Conservation (phyloP, 2,888 invertebrate genomes). For the Zygothrica quintamaculata region DNA sequence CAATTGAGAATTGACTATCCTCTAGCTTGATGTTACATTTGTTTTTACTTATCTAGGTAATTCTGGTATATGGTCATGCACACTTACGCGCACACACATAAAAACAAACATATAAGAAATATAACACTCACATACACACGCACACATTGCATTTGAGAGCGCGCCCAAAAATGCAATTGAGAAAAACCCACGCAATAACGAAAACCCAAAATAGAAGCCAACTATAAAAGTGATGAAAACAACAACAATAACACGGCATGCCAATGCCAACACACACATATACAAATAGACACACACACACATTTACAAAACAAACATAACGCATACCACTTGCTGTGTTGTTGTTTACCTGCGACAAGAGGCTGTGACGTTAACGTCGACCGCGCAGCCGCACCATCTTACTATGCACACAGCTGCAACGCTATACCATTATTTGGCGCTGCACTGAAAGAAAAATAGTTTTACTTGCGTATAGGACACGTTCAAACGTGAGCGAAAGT, state of each 20-base stretch:
- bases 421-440: constrained; percentile 47
- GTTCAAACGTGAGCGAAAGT: too few species aligned
- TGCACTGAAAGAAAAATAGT: constrained; percentile 35
- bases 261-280: constrained; percentile 65
- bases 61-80: constrained; percentile 56
- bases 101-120: neutral
- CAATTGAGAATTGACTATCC: constrained; percentile 55
- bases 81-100: constrained; percentile 17
- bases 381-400: constrained; percentile 69
- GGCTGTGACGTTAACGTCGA: constrained; percentile 27
- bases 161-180: constrained; percentile 76
- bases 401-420: constrained; percentile 38
- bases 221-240: constrained; percentile 60
- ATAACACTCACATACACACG: constrained; percentile 7
- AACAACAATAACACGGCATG: constrained; percentile 61
- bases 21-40: constrained; percentile 32
- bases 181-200: constrained; percentile 74
- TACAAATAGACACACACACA: constrained; percentile 5
- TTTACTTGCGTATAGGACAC: too few species aligned
- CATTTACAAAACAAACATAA: constrained; percentile 1
- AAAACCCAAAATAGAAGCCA: constrained; percentile 76
- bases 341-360: constrained; percentile 52
- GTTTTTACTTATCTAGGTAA: constrained; percentile 56
- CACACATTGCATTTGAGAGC: constrained; percentile 37
- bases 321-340: constrained; percentile 50